Base-by-base conservation (phyloP, 2,888 invertebrate species). In the Horisme vitalbata region DNA sequence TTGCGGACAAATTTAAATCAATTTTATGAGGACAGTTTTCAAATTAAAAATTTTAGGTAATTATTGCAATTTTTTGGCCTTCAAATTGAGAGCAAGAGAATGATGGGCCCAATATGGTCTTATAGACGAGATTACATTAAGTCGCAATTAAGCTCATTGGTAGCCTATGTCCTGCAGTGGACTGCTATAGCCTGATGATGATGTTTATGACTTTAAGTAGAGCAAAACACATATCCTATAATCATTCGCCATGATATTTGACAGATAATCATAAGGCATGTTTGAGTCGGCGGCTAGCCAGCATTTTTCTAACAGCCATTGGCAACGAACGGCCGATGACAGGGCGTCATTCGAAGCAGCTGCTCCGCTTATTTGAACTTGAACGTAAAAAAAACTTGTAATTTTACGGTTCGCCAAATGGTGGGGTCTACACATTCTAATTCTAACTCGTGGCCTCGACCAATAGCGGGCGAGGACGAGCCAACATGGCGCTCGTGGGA, bases 401-500 rank as follows among this genome's bases (percentile, higher is more conserved):
- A 83, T 86, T 59, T 86, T 84, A 78, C 83, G 79, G 86, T 78
- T 82, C 82, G 83, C 84, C 83, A 87, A 88, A 88, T 86, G 88
- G 88, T 85, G 84, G 88, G 88, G 87, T 83, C 83, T 81, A 84
- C 81, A 80, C 81, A 85, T 88, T 89, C 88, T 89, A 88, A 89
- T 89, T 86, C 87, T 87, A 87, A 83, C 85, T 74, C 68, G 70
- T 62, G 83, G 82, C 85, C 85, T 83, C 84, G 79, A 72, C 89
- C 89, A 89, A 89, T 89, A 71, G 82, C 84, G 77, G 79, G 72
- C 87, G 85, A 84, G 88, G 85, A 87, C 86, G 84, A 80, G 59
- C 76, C 79, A 88, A 84, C 79, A 88, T 88, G 89, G 88, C 88
- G 81, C 80, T 78, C 86, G 87, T 88, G 88, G 85, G 88, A 88